Evolutionary conservation across 2,797 vertebrate genomes (phyloP).

Genomic region (Lithobates pipiens): DNA sequence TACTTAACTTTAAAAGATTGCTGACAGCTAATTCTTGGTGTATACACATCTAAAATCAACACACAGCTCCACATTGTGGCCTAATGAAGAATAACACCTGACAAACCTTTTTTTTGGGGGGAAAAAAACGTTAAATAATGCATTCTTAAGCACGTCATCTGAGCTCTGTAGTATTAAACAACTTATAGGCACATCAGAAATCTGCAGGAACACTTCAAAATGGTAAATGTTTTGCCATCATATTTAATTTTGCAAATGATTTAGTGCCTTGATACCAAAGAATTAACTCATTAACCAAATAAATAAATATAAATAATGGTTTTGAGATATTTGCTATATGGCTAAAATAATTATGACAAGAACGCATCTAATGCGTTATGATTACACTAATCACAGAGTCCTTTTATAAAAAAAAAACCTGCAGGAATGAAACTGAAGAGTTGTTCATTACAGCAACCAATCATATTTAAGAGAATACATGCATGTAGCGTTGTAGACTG

Average conservation of each 20-base stretch:
- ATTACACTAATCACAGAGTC: too few relatives aligned
- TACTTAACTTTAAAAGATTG: too few relatives aligned
- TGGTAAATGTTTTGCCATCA: too few relatives aligned
- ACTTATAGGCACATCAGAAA: background rate
- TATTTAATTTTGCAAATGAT: too few relatives aligned
- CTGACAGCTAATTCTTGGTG: background rate
- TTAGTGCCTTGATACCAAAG: background rate
- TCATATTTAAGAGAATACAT: too few relatives aligned
- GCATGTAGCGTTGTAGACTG: too few relatives aligned
- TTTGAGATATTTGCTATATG: background rate
- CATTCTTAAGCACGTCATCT: background rate
- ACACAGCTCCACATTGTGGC: background rate
- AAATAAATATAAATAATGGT: background rate
- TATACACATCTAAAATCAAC: background rate
- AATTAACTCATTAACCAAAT: slow-evolving; percentile 9
- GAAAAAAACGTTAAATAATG: background rate
- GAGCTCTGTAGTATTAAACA: background rate
- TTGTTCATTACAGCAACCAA: too few relatives aligned
- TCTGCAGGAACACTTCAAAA: background rate
- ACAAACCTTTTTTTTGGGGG: background rate
- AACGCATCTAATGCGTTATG: too few relatives aligned
- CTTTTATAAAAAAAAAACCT: too few relatives aligned
- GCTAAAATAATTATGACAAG: too few relatives aligned
- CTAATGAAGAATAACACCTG: background rate
- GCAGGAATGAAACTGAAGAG: too few relatives aligned